Base-by-base conservation (phyloP, 1,140 invertebrate species). In the Drosophila erecta region DNA sequence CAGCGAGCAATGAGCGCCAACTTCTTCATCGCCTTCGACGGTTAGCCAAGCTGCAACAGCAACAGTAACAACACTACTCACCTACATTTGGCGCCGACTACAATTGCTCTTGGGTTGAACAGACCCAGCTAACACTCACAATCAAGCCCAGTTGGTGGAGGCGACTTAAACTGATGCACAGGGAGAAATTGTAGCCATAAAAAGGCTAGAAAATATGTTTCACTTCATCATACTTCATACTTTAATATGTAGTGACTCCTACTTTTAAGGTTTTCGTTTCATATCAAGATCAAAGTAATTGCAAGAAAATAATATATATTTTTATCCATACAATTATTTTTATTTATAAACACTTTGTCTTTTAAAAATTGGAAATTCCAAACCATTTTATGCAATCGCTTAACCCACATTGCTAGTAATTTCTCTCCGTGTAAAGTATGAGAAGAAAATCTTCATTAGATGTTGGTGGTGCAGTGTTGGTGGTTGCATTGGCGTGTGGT, bases 1-100 rank as follows among this genome's bases (percentile, higher is more conserved):
- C 73, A 76, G 79, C 78, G 57, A 76, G 51, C 74, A 70, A 44
- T 56, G 41, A 70, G 51, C 55, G n/a, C n/a, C 44, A 37, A 47
- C 47, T 49, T 49, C 27, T 44, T 20, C 41, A 4, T 66, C 44
- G 15, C 17, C 49, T 43, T 60, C 37, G 49, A 76, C 77, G 77
- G 79, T 84, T 84, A 83, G 81, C 67, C 76, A 74, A 83, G 40
- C 61, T 65, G 56, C 44, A 72, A 35, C 58, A 70, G 40, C 33
- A 35, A 35, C 62, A 77, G 15, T 64, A 59, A 81, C 37, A 65
- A 60, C 69, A 90, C 73, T 81, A 86, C 64, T 85, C 86, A 81
- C 85, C 78, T 81, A 90, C 81, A 81, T 90, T 90, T 90, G 86
- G 81, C 86, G 85, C 86, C 81, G 84, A 75, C 75, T 54, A 40